Evolutionary conservation across 2,113 vertebrate genomes (phyloP), one percentile per base, ranked within the genome.

Genomic region (Malurus elegans): DNA sequence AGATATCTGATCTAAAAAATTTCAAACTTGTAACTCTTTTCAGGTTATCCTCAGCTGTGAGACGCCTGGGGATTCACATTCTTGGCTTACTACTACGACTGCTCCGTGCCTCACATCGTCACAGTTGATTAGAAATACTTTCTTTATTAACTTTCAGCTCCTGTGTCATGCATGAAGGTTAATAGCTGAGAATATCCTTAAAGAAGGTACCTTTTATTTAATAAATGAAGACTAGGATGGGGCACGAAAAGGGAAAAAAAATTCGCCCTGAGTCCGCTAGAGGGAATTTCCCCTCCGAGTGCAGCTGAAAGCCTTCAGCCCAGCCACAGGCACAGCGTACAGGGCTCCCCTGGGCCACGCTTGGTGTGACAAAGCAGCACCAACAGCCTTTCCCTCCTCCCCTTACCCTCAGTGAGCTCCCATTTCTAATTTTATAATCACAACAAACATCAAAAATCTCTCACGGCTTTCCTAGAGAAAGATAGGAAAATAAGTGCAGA

Each of bases 131-230:
- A 92, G 96, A 95, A 97, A 97, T 96, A 92, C 79, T 88, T 96
- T 90, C 81, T 65, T 93, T 96, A 96, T 97, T 97, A 96, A 94
- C 97, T 97, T 96, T 83, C 94, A 94, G 93, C 95, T 97, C 90
- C 18, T 80, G 70, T 83, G 85, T 93, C 86, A 23, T 90, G 92
- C 91, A 60, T 92, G 96, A 98, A 98, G 96, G 96, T 97, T 97
- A 97, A 97, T 94, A 79, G 80, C 90, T 23, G 40, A 86, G 51
- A 86, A 69, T 89, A 89, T 90, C 74, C 73, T 73, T 92, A 32
- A 86, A 79, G 88, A 83, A 88, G 66, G 89, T 60, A 88, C 81
- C 45, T 69, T 44, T 19, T 76, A 56, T 95, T 95, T 93, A 94
- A 80, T 74, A 92, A 92, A 85, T 34, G 81, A 79, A 57, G 78